These are phyloP conservation scores for Chaetophractus vellerosus DNA, from an alignment of 2,797 vertebrate genomes.

Conservation along the genomic window DNA sequence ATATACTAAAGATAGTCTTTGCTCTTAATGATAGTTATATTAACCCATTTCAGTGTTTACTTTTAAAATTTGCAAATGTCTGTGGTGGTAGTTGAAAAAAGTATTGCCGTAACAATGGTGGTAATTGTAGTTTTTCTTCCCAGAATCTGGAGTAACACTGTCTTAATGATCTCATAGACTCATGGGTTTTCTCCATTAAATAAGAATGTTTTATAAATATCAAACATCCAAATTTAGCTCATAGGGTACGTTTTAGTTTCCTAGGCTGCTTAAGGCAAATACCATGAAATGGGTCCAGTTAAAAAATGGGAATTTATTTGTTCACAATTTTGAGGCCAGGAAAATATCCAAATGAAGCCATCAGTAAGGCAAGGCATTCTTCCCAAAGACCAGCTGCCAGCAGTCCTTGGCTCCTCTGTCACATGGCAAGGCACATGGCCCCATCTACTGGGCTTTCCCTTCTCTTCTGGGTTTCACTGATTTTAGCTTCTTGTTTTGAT, in stretches of 20 bases:
- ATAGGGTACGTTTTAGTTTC: background rate
- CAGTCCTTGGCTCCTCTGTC: no score
- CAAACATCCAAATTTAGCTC: background rate
- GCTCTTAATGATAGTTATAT: background rate
- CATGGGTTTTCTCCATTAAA: background rate
- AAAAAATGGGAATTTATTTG: no score
- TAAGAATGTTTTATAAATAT: slow-evolving; percentile 13
- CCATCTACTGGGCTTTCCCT: no score
- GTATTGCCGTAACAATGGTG: background rate
- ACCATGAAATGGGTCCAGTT: no score
- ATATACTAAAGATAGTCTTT: background rate
- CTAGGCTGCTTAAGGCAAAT: no score
- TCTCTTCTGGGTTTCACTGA: no score
- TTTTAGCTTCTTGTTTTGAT: no score
- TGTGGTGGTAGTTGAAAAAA: background rate
- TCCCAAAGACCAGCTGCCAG: no score
- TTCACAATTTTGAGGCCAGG: no score
- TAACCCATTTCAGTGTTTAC: background rate
- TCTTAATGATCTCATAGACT: background rate
- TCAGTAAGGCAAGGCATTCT: no score
- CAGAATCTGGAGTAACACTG: background rate
- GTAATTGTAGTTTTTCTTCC: background rate
- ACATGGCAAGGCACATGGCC: no score
- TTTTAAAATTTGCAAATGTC: background rate
- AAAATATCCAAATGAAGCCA: no score